Conservation (phyloP, 2,888 invertebrate species). For the Chrysina gloriosa region DNA sequence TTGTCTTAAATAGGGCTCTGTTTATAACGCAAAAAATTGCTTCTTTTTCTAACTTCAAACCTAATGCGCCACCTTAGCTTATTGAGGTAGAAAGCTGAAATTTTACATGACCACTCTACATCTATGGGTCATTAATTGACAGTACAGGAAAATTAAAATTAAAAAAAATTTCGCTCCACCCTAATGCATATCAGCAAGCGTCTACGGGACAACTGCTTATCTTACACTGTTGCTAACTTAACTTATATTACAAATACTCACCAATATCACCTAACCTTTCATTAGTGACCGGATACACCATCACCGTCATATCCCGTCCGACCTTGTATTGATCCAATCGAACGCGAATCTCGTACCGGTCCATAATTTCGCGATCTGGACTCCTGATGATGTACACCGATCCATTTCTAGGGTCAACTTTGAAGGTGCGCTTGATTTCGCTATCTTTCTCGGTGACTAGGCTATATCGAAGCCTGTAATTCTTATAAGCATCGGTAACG, state of each 20-base stretch:
- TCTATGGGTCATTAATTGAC: too few relatives aligned
- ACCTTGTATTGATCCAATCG: constrained; percentile 68
- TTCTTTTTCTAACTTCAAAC: too few relatives aligned
- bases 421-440: constrained; percentile 73
- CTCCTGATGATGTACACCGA: constrained; percentile 78
- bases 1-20: too few relatives aligned
- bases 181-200: too few relatives aligned
- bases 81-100: too few relatives aligned
- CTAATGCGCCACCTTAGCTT: too few relatives aligned
- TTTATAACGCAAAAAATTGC: too few relatives aligned
- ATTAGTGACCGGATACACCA: constrained; percentile 81
- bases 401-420: constrained; percentile 81
- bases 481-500: constrained; percentile 75
- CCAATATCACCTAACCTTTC: constrained; percentile 78
- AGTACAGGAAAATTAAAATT: too few relatives aligned
- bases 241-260: constrained; percentile 58
- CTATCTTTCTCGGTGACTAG: constrained; percentile 72
- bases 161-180: too few relatives aligned
- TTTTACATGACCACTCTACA: too few relatives aligned
- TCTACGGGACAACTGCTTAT: too few relatives aligned
- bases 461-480: constrained; percentile 74
- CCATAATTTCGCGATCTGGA: constrained; percentile 80
- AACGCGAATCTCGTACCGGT: constrained; percentile 72
- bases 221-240: too few relatives aligned
- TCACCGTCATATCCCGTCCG: constrained; percentile 77